A percentile compares a stretch with the other conserved stretches of the same genome.
These are phyloP conservation scores for Megalonaias nervosa DNA, from an alignment of 1,140 invertebrate species.

Conservation along the genomic window DNA sequence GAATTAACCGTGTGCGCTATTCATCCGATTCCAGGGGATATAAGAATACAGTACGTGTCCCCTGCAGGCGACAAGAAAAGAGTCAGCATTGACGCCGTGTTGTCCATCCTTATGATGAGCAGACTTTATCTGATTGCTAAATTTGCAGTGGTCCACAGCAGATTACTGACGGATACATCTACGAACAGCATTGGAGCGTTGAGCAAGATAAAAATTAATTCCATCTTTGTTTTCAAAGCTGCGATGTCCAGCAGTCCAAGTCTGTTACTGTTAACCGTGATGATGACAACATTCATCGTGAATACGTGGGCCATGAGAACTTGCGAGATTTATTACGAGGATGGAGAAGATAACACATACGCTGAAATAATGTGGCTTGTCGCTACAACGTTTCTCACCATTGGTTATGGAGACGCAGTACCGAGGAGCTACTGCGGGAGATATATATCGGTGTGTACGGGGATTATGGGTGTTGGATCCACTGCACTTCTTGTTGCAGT, in stretches of 20 bases:
- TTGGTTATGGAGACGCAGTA: conserved; percentile 69
- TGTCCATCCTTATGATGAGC: conserved; percentile 69
- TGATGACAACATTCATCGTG: conserved; percentile 58
- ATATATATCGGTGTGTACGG: conserved; percentile 63
- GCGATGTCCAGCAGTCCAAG: conserved; percentile 65
- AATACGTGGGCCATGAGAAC: conserved; percentile 65
- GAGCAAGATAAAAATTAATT: conserved; percentile 68
- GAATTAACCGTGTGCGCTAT: conserved; percentile 54
- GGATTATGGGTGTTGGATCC: conserved; percentile 62
- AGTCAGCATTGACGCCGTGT: conserved; percentile 63
- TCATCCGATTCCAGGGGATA: conserved; percentile 60
- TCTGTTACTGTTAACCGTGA: conserved; percentile 52
- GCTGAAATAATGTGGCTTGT: conserved; percentile 68
- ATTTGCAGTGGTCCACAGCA: conserved; percentile 67
- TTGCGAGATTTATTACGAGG: conserved; percentile 57
- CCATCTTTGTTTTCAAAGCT: conserved; percentile 66
- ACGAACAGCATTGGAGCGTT: conserved; percentile 68
- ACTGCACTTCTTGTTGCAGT: conserved; percentile 67
- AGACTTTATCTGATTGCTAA: conserved; percentile 59
- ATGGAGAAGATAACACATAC: conserved; percentile 30
- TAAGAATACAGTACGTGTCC: conserved; percentile 36
- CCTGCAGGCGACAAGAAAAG: conserved; percentile 29
- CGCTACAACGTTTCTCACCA: conserved; percentile 69
- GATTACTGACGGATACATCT: conserved; percentile 65
- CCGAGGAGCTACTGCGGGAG: conserved; percentile 67